Evolutionary conservation across 2,113 vertebrate genomes (phyloP), one percentile per base, ranked within the genome.

Genomic region (Excalfactoria chinensis): DNA sequence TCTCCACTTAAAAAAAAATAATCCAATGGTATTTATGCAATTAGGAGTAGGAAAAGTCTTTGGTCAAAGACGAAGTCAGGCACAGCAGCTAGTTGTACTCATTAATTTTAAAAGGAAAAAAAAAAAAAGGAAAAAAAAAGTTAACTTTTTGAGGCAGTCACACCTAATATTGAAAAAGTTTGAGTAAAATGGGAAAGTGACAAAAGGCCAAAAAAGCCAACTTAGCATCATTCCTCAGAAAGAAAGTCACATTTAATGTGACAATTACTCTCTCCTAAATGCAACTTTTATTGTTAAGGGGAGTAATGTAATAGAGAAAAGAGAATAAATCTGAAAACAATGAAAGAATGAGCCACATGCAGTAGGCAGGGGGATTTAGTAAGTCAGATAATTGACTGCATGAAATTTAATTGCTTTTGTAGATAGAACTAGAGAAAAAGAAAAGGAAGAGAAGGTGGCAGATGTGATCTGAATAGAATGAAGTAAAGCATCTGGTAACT

Each of bases 361-460:
- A 93, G 90, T 78, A 93, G 92, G 81, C 91, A 88, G 46, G 17
- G 46, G 23, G 6, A 26, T 60, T 51, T 41, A 40, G 88, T 40
- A 71, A 90, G 93, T 91, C 68, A 91, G 93, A 86, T 92, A 94
- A 95, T 91, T 92, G 82, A 74, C 18, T 58, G 91, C 74, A 85
- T 77, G 75, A 83, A 85, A 88, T 93, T 32, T 85, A 96, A 93
- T 77, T 92, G 78, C 93, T 92, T 94, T 96, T 93, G 78, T 80
- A 86, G 75, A 84, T 2, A 49, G 74, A 92, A 95, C 79, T 90
- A 93, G 56, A 87, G 89, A 92, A 53, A 92, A 93, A 87, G 35
- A 34, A 84, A 93, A 83, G 56, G 48, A 92, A 93, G 79, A 87
- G 76, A 92, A 94, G 66, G 75, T 19, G 1, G 56, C 91, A 95